These are phyloP conservation scores for Sisyra terminalis DNA, from an alignment of 2,888 invertebrate genomes.

Conservation along the genomic window DNA sequence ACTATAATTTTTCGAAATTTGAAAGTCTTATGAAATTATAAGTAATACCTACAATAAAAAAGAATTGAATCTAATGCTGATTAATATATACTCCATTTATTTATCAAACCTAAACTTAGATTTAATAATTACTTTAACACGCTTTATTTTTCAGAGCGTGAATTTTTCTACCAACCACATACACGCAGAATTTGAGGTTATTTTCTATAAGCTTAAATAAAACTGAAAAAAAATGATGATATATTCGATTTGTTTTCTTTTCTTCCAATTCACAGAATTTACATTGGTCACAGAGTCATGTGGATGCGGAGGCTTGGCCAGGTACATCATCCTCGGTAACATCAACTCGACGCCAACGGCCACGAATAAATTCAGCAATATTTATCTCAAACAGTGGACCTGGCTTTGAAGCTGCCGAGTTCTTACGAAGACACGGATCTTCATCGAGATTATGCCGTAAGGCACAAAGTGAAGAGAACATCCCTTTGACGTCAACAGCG, in stretches of 20 bases:
- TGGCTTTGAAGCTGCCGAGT: conserved; percentile 65
- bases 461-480: conserved; percentile 57
- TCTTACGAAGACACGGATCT: conserved; percentile 61
- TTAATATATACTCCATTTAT: too few species aligned
- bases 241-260: not conserved
- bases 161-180: too few species aligned
- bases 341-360: conserved; percentile 39
- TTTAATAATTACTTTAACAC: too few species aligned
- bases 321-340: conserved; percentile 23
- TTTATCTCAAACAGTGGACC: conserved; percentile 62
- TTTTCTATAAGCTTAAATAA: too few species aligned
- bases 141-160: too few species aligned
- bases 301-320: conserved; percentile 28
- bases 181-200: too few species aligned
- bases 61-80: too few species aligned
- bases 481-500: conserved; percentile 33
- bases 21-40: too few species aligned
- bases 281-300: conserved; percentile 41
- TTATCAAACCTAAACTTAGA: too few species aligned
- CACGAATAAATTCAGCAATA: conserved; percentile 73
- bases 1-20: too few species aligned
- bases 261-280: conserved; percentile 39
- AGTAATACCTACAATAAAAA: too few species aligned
- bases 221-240: too few species aligned
- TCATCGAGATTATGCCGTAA: conserved; percentile 65